Percentiles rank a stretch among this genome's conserved stretches.
Conservation (phyloP, 1,140 invertebrate genomes). For the Cydia pomonella region DNA sequence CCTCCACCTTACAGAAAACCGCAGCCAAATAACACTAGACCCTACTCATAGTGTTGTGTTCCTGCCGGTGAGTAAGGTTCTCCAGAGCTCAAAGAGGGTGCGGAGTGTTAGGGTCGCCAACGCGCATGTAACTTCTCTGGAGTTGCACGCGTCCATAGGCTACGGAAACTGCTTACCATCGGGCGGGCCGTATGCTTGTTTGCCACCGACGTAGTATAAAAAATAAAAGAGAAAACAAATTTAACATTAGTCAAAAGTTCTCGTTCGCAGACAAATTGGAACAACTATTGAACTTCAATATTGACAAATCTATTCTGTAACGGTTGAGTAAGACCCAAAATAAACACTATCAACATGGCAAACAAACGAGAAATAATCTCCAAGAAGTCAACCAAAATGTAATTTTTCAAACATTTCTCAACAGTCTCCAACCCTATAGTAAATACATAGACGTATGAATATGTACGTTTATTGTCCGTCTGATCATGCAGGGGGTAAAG, state of each 20-base stretch:
- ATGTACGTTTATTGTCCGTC: slow-evolving; percentile 59
- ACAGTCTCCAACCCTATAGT: slow-evolving; percentile 41
- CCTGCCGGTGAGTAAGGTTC: too few relatives aligned
- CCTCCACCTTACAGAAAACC: too few relatives aligned
- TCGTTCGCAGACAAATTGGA: not conserved
- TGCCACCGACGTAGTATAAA: too few relatives aligned
- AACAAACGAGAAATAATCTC: slow-evolving; percentile 50
- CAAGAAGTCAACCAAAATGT: slow-evolving; percentile 66
- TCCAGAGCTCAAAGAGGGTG: too few relatives aligned
- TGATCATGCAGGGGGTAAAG: slow-evolving; percentile 50
- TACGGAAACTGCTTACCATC: too few relatives aligned
- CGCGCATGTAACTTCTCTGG: too few relatives aligned
- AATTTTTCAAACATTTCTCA: slow-evolving; percentile 63
- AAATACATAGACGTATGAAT: slow-evolving; percentile 44
- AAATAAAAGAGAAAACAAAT: not conserved
- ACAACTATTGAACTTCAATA: not conserved
- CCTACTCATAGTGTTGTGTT: too few relatives aligned
- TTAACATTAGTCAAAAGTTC: not conserved
- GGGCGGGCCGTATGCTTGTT: too few relatives aligned
- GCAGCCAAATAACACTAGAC: too few relatives aligned
- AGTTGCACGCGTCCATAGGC: too few relatives aligned
- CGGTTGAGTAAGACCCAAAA: slow-evolving; percentile 39
- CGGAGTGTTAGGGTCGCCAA: too few relatives aligned
- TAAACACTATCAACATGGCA: slow-evolving; percentile 56
- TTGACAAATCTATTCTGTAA: slow-evolving; percentile 28